A percentile compares a stretch with the other conserved stretches of the same genome.
These are phyloP conservation scores for Clarias magur DNA, from an alignment of 2,113 vertebrate species.

Conservation along the genomic window DNA sequence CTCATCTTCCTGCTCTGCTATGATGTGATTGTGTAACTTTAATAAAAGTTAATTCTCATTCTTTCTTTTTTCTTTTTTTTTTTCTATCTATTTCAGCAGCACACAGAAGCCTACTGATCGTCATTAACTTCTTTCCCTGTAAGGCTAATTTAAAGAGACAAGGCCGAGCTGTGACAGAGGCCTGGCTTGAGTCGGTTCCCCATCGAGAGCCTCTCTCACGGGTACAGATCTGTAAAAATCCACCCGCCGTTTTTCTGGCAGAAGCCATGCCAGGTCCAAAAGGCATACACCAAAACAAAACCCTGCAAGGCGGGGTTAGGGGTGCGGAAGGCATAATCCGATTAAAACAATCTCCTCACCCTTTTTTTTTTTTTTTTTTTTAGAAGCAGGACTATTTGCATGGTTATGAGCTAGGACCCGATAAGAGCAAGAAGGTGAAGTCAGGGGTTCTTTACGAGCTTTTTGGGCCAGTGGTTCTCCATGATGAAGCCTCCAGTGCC, in stretches of 20 bases:
- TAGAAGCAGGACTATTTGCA: constrained; percentile 74
- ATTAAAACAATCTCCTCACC: constrained; percentile 75
- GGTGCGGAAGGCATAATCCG: constrained; percentile 67
- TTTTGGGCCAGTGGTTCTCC: constrained; percentile 52
- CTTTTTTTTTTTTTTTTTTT: constrained; percentile 49
- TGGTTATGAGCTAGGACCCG: constrained; percentile 68
- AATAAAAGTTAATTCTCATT: constrained; percentile 39
- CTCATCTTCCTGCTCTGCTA: constrained; percentile 16
- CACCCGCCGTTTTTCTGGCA: constrained; percentile 65
- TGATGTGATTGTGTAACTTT: constrained; percentile 23
- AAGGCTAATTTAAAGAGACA: constrained; percentile 68
- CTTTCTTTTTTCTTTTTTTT: background rate
- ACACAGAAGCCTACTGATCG: constrained; percentile 48
- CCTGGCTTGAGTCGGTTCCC: constrained; percentile 57
- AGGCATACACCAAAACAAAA: constrained; percentile 51
- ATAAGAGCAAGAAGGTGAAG: constrained; percentile 71
- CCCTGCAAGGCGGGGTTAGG: background rate
- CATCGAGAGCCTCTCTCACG: constrained; percentile 61
- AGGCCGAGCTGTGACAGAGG: constrained; percentile 60
- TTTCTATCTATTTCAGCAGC: constrained; percentile 9
- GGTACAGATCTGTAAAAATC: constrained; percentile 57
- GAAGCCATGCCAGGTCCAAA: constrained; percentile 64
- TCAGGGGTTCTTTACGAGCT: constrained; percentile 58
- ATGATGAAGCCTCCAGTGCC: constrained; percentile 14
- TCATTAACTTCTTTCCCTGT: constrained; percentile 54